Percentiles rank a stretch among this genome's conserved stretches.
phyloP scores from a whole-genome alignment of 1,140 invertebrate genomes.

The Forficula auricularia region DNA sequence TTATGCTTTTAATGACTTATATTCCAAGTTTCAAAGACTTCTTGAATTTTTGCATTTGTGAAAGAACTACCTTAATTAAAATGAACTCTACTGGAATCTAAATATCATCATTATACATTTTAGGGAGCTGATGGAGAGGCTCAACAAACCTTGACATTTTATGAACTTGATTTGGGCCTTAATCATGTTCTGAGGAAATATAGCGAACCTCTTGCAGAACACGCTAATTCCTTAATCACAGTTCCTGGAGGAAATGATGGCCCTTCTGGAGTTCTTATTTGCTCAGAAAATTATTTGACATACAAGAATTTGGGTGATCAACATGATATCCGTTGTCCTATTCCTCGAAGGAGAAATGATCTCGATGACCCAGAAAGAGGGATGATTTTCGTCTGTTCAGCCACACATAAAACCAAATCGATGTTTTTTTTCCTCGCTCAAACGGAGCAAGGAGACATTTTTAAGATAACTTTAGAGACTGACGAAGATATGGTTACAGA shows the following conservation, averaged over 20 bases:
- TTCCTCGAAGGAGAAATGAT: conserved; percentile 91
- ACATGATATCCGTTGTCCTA: conserved; percentile 96
- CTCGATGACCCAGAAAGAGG: conserved; percentile 97
- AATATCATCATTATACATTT: conserved; percentile 10
- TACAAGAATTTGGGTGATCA: conserved; percentile 99
- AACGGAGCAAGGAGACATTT: conserved; percentile 93
- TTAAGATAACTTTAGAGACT: conserved; percentile 96
- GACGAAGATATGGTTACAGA: conserved; percentile 98
- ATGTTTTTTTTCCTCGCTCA: conserved; percentile 95
- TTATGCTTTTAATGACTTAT: no score
- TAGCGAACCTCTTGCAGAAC: conserved; percentile 93
- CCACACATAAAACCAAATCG: conserved; percentile 97
- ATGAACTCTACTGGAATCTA: neutral
- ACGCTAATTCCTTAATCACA: conserved; percentile 93
- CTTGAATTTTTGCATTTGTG: no score
- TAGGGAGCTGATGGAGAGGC: conserved; percentile 88
- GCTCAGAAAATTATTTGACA: conserved; percentile 97
- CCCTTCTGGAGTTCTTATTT: conserved; percentile 94
- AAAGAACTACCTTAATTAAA: neutral
- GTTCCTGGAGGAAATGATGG: conserved; percentile 94
- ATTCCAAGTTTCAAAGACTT: no score
- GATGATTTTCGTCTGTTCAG: conserved; percentile 98
- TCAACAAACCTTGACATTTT: conserved; percentile 94
- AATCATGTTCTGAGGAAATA: conserved; percentile 99
- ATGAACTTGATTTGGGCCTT: conserved; percentile 94